Conservation (phyloP, 2,888 invertebrate species). For the Pimpla rufipes region DNA sequence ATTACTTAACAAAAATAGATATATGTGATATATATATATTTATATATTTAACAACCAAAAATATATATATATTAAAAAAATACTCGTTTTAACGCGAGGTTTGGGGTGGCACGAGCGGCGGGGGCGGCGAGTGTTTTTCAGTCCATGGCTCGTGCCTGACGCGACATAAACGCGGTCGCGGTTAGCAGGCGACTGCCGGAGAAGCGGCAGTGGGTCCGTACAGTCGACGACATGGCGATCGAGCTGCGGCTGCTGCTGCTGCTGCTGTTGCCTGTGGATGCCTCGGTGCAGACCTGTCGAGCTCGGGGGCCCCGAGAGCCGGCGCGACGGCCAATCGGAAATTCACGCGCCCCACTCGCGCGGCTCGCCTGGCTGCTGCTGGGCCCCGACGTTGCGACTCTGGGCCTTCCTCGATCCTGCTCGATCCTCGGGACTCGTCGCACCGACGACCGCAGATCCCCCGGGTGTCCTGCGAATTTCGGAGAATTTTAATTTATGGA, state of each 20-base stretch:
- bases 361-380: background rate
- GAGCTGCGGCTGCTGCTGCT: constrained; percentile 20
- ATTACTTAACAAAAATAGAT: constrained; percentile 5
- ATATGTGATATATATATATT: constrained; percentile 12
- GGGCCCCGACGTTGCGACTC: constrained; percentile 55
- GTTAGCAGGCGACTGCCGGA: constrained; percentile 83
- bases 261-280: constrained; percentile 2
- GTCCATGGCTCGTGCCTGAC: constrained; percentile 79
- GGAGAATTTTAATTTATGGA: constrained; percentile 15
- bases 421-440: constrained; percentile 47
- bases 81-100: constrained; percentile 21
- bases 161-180: constrained; percentile 82
- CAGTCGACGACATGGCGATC: constrained; percentile 63
- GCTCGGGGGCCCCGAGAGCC: constrained; percentile 40
- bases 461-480: background rate
- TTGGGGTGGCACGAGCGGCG: constrained; percentile 63
- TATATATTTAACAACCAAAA: no score
- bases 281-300: constrained; percentile 41
- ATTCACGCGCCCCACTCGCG: constrained; percentile 39
- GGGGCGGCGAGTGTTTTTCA: constrained; percentile 65
- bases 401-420: constrained; percentile 35
- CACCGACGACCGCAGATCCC: background rate
- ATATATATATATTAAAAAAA: background rate
- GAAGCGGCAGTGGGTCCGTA: constrained; percentile 71
- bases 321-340: constrained; percentile 50